These are phyloP conservation scores for Lysiphlebus fabarum DNA, from an alignment of 1,140 invertebrate species.

Conservation along the genomic window DNA sequence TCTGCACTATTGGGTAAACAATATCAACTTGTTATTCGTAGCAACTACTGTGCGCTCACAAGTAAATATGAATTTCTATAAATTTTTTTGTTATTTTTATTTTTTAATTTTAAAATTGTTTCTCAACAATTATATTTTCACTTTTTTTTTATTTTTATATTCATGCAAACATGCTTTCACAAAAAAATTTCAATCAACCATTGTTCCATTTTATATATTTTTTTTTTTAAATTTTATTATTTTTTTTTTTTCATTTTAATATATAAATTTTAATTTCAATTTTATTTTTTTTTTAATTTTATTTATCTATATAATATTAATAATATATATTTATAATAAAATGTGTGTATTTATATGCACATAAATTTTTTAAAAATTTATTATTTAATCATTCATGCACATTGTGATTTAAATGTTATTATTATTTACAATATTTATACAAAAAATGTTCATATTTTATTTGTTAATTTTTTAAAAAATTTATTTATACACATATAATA, in stretches of 20 bases:
- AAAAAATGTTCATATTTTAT: constrained; percentile 32
- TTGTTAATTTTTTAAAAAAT: constrained; percentile 30
- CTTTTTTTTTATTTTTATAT: constrained; percentile 5
- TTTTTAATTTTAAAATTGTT: neutral
- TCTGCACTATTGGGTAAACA: no score
- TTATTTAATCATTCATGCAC: constrained; percentile 35
- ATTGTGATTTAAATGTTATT: constrained; percentile 41
- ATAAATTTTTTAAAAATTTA: constrained; percentile 35
- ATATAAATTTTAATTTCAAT: no score
- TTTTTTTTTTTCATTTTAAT: constrained; percentile 35
- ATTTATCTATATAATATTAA: no score
- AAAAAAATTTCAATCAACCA: constrained; percentile 4
- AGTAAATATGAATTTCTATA: no score
- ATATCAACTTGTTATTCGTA: neutral
- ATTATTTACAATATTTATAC: constrained; percentile 50
- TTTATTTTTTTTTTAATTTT: no score
- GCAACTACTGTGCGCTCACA: neutral
- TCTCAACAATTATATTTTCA: constrained; percentile 2
- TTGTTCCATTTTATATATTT: constrained; percentile 3
- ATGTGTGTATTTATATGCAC: constrained; percentile 28
- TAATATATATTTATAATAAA: no score
- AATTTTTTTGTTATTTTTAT: no score
- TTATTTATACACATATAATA: constrained; percentile 46
- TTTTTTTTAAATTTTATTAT: constrained; percentile 18
- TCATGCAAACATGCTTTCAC: constrained; percentile 9